A percentile compares a stretch with the other conserved stretches of the same genome.
phyloP scores from a whole-genome alignment of 1,140 invertebrate genomes.

The Adelges cooleyi region DNA sequence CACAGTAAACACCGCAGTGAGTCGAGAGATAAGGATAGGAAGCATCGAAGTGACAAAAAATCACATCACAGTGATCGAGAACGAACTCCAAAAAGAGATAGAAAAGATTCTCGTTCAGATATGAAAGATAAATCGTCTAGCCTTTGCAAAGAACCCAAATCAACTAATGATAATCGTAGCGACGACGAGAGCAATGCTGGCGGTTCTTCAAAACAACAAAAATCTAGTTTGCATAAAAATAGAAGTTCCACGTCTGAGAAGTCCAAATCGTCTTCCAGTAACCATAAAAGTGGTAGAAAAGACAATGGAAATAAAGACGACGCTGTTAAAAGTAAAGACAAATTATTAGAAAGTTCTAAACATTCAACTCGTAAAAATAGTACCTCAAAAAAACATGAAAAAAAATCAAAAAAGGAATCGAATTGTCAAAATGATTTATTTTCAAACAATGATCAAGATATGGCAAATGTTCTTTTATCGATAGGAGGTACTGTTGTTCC shows the following conservation, averaged over 20 bases:
- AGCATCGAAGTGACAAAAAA: conserved; percentile 2
- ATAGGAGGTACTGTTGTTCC: background rate
- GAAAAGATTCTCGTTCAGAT: background rate
- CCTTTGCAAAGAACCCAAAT: conserved; percentile 10
- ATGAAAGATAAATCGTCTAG: conserved; percentile 12
- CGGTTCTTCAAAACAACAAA: conserved; percentile 4
- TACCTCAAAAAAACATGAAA: background rate
- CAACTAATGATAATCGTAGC: background rate
- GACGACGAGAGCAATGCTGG: conserved; percentile 16
- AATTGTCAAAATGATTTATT: background rate
- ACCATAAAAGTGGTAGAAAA: conserved; percentile 19
- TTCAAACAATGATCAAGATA: conserved; percentile 5
- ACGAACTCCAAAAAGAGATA: background rate
- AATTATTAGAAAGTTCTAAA: background rate
- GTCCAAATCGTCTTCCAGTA: conserved; percentile 3
- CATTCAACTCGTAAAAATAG: conserved; percentile 4
- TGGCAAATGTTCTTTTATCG: conserved; percentile 12
- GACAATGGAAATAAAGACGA: conserved; percentile 16
- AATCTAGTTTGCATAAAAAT: conserved; percentile 4
- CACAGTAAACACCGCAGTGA: background rate
- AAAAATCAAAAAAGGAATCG: background rate
- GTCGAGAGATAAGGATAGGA: background rate
- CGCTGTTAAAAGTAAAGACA: conserved; percentile 7
- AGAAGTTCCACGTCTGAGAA: conserved; percentile 15
- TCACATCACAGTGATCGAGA: background rate